Conservation (phyloP, 2,113 vertebrate genomes). For the Heptranchias perlo region DNA sequence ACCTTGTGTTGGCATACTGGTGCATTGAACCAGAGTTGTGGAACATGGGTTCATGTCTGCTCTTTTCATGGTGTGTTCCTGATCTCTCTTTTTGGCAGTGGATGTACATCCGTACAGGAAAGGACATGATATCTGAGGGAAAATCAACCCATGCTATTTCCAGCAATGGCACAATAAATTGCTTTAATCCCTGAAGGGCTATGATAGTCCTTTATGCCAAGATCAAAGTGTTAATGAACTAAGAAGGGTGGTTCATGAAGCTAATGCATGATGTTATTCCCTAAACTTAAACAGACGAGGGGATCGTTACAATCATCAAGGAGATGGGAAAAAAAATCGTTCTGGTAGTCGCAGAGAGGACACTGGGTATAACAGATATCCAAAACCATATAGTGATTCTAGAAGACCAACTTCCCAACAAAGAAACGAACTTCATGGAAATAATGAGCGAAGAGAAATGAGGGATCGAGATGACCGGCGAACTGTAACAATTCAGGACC, state of each 20-base stretch:
- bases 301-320: constrained; percentile 52
- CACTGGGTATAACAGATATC: constrained; percentile 76
- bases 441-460: constrained; percentile 76
- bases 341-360: constrained; percentile 72
- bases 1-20: neutral
- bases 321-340: constrained; percentile 80
- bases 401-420: constrained; percentile 68
- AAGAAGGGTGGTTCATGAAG: neutral
- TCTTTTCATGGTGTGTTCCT: neutral
- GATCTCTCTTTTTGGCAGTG: neutral
- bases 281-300: neutral
- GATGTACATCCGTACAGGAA: neutral
- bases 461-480: constrained; percentile 79
- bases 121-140: neutral
- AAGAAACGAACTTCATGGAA: constrained; percentile 67
- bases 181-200: neutral
- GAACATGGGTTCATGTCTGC: neutral
- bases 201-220: too few relatives aligned
- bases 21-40: neutral
- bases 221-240: neutral
- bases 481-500: constrained; percentile 72
- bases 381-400: constrained; percentile 78
- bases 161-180: neutral
- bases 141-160: neutral
- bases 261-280: neutral